phyloP scores from a whole-genome alignment of 1,140 invertebrate genomes.

The Globodera ellingtonae region DNA sequence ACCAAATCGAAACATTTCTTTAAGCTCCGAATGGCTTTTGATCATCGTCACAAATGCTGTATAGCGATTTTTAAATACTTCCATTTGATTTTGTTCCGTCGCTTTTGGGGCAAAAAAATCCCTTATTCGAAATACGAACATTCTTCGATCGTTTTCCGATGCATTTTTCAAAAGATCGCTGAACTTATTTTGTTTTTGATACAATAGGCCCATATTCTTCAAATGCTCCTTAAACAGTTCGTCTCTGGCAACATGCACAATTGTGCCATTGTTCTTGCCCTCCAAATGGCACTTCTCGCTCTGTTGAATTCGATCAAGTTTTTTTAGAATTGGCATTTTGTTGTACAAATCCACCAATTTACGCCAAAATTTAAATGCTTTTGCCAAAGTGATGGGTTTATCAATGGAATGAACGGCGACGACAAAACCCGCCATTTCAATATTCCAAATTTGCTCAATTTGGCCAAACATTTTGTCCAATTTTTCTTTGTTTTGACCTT shows the following conservation, averaged over 20 bases:
- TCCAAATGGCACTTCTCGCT: not conserved
- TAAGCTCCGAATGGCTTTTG: no score
- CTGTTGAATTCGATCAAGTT: not conserved
- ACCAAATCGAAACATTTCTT: no score
- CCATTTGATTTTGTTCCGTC: not conserved
- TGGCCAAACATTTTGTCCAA: not conserved
- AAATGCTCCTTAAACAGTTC: not conserved
- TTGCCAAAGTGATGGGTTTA: not conserved
- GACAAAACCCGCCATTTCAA: not conserved
- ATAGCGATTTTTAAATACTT: not conserved
- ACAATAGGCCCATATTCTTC: not conserved
- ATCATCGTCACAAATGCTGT: not conserved
- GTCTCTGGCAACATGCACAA: not conserved
- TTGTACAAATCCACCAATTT: not conserved
- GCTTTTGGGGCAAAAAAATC: not conserved
- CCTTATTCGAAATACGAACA: not conserved
- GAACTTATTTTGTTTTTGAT: not conserved
- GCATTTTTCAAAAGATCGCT: not conserved
- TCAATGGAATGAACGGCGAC: not conserved
- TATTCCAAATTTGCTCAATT: not conserved
- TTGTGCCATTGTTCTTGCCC: not conserved
- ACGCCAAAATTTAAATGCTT: not conserved
- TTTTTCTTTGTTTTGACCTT: not conserved
- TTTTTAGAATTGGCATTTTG: not conserved
- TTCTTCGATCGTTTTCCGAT: not conserved